A percentile compares a stretch with the other conserved stretches of the same genome.
Evolutionary conservation across 2,888 invertebrate species (phyloP).

Genomic region (Halictus quadricinctus): DNA sequence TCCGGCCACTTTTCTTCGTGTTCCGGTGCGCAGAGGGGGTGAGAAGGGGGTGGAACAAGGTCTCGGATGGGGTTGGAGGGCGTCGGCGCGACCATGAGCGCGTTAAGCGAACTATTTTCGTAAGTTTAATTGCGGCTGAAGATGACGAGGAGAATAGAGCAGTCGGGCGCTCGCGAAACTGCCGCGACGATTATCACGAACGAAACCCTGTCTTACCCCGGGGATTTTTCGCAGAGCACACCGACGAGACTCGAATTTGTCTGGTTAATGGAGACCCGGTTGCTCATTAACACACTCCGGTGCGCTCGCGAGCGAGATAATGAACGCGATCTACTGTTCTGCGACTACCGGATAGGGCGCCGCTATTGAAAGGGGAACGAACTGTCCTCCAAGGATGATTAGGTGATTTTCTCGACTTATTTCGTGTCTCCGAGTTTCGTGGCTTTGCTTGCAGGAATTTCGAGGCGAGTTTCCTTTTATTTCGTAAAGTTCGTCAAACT

Average conservation of each 20-base stretch:
- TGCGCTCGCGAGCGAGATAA: neutral
- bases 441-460: neutral
- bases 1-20: neutral
- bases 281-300: constrained; percentile 15
- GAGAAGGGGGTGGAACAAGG: neutral
- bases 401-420: neutral
- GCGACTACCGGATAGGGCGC: neutral
- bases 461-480: neutral
- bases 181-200: constrained; percentile 5
- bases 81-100: neutral
- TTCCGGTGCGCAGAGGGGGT: neutral
- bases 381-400: neutral
- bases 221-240: neutral
- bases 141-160: neutral
- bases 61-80: neutral
- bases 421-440: neutral
- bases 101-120: constrained; percentile 21
- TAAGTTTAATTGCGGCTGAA: constrained; percentile 16
- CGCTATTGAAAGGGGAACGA: neutral
- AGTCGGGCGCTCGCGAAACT: neutral
- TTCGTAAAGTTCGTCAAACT: neutral
- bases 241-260: neutral
- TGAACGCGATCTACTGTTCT: constrained; percentile 13
- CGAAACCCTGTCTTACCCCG: neutral
- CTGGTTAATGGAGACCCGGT: constrained; percentile 7